A percentile compares a stretch with the other conserved stretches of the same genome.
phyloP scores from a whole-genome alignment of 2,888 invertebrate genomes.

The Ganaspis brasiliensis region DNA sequence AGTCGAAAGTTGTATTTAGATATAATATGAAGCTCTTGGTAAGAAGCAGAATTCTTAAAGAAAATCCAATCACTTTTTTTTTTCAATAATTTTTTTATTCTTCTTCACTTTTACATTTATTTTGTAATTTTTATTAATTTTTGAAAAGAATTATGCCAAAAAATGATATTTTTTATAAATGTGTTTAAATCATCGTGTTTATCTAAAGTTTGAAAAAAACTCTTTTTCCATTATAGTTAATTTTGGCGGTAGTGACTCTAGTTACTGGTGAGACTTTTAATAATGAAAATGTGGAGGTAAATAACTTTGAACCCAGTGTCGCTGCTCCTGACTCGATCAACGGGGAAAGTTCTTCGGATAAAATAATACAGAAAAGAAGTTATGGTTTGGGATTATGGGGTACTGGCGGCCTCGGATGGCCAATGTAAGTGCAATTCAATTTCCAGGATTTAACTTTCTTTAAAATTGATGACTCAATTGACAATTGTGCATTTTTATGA shows the following conservation, averaged over 20 bases:
- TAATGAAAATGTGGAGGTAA: neutral
- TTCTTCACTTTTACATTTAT: too few species aligned
- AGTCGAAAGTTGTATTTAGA: conserved; percentile 18
- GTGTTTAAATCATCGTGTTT: too few species aligned
- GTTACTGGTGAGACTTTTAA: neutral
- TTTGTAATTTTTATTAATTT: too few species aligned
- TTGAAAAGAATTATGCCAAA: too few species aligned
- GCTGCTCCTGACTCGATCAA: neutral
- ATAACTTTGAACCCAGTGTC: neutral
- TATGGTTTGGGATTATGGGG: conserved; percentile 1
- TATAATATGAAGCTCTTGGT: conserved; percentile 32
- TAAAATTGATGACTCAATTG: neutral
- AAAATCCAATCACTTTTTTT: too few species aligned
- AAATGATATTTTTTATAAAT: too few species aligned
- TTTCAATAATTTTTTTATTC: too few species aligned
- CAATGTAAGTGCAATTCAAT: conserved; percentile 6
- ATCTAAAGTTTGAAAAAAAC: too few species aligned
- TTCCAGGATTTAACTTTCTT: neutral
- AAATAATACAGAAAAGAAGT: conserved; percentile 30
- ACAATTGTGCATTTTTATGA: neutral
- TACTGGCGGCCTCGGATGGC: neutral
- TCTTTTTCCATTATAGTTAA: neutral
- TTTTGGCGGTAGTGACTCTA: neutral
- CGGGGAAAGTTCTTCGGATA: neutral
- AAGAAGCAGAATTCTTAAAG: neutral